Percentiles rank a stretch among this genome's conserved stretches.
phyloP scores from a whole-genome alignment of 1,140 invertebrate species.

The Tetraneura akinire region DNA sequence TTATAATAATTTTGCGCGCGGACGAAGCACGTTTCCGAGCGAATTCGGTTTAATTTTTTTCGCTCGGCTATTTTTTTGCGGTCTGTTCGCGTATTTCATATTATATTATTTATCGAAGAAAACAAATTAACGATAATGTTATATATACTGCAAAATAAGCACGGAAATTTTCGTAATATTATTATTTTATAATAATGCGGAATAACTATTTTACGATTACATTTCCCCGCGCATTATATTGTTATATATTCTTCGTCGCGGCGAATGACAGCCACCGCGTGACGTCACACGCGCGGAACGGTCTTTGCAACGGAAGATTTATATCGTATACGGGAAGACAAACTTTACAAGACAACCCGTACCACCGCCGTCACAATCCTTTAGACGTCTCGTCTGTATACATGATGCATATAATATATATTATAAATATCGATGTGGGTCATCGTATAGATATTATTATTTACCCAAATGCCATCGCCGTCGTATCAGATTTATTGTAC shows the following conservation, averaged over 20 bases:
- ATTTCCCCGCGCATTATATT: too few species aligned
- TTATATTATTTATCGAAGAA: not conserved
- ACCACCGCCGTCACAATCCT: conserved; percentile 1
- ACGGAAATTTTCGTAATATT: not conserved
- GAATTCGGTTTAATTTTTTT: not conserved
- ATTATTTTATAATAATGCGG: too few species aligned
- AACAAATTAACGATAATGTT: not conserved
- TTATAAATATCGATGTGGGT: conserved; percentile 32
- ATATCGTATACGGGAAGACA: not conserved
- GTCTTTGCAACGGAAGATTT: not conserved
- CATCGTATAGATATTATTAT: conserved; percentile 5
- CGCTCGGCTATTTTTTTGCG: not conserved
- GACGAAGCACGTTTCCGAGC: conserved; percentile 15
- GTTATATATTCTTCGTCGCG: not conserved
- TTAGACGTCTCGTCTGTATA: not conserved
- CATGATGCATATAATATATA: too few species aligned
- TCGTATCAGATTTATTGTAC: not conserved
- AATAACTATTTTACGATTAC: too few species aligned
- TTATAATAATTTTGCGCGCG: not conserved
- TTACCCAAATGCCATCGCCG: too few species aligned
- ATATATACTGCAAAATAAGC: not conserved
- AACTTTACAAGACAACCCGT: not conserved
- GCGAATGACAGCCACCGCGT: not conserved
- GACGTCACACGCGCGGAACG: not conserved
- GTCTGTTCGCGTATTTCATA: not conserved